phyloP scores from a whole-genome alignment of 2,113 vertebrate genomes.

The Genyomyrus donnyi region DNA sequence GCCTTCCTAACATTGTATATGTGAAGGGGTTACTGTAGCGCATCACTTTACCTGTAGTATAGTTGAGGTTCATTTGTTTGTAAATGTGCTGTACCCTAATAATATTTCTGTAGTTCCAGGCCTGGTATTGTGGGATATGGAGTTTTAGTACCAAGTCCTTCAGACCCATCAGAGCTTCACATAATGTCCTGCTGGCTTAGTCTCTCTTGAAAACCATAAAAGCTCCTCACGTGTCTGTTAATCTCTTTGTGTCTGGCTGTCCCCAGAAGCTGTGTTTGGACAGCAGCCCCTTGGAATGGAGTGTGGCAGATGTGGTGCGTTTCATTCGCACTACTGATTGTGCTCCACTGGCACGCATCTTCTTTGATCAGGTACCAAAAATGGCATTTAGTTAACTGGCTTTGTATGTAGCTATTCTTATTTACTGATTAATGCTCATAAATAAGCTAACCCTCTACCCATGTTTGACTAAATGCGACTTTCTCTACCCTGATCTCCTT shows the following conservation, averaged over 20 bases:
- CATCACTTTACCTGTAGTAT: background rate
- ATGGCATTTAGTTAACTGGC: background rate
- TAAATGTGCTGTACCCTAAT: background rate
- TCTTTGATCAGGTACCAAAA: slow-evolving; percentile 83
- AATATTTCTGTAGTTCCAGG: background rate
- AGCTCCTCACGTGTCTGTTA: background rate
- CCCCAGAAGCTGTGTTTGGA: slow-evolving; percentile 85
- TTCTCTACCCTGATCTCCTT: background rate
- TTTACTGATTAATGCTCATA: background rate
- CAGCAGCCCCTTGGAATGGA: slow-evolving; percentile 94
- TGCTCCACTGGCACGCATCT: slow-evolving; percentile 85
- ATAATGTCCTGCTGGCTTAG: background rate
- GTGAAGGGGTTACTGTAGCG: background rate
- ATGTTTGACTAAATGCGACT: background rate
- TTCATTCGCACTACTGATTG: slow-evolving; percentile 96
- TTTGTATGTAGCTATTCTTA: background rate
- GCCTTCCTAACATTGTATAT: no score
- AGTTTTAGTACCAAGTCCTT: background rate
- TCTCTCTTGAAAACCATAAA: background rate
- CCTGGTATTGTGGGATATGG: background rate
- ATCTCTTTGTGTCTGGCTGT: slow-evolving; percentile 49
- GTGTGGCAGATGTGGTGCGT: slow-evolving; percentile 83
- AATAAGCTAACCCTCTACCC: background rate
- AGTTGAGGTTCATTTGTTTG: background rate
- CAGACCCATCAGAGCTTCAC: background rate